Conservation (phyloP, 2,888 invertebrate species). For the Latrodectus elegans region DNA sequence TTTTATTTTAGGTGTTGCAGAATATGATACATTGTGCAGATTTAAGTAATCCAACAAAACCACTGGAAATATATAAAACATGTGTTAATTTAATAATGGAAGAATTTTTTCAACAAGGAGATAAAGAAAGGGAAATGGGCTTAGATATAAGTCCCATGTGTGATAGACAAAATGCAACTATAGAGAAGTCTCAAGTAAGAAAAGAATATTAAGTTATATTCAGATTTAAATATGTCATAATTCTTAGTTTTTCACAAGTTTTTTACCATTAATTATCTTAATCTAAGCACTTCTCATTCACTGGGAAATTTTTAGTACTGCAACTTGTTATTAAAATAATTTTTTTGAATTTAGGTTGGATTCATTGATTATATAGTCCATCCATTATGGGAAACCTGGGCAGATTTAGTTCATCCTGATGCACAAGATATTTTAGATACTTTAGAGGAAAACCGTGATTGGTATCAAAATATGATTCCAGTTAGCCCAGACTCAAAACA, state of each 20-base stretch:
- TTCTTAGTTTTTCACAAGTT: neutral
- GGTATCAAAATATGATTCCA: conserved; percentile 94
- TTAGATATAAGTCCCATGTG: conserved; percentile 99
- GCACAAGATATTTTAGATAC: conserved; percentile 98
- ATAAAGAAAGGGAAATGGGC: conserved; percentile 93
- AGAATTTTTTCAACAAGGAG: conserved; percentile 99
- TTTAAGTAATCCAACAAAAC: conserved; percentile 93
- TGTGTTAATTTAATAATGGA: conserved; percentile 98
- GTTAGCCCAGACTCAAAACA: conserved; percentile 82
- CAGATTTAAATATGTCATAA: neutral
- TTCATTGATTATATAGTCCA: conserved; percentile 95
- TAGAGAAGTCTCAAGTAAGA: conserved; percentile 95
- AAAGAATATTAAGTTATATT: too few species aligned
- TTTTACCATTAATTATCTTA: neutral
- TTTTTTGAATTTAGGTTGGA: conserved; percentile 63
- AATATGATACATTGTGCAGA: conserved; percentile 99
- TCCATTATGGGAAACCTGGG: conserved; percentile 99
- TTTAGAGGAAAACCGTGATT: conserved; percentile 98
- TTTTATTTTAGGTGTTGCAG: conserved; percentile 86
- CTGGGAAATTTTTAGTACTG: too few species aligned
- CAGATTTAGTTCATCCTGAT: conserved; percentile 98
- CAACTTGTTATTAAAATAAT: too few species aligned
- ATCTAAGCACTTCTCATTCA: neutral
- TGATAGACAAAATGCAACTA: conserved; percentile 95
- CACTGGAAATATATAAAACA: conserved; percentile 90